Base-by-base conservation (phyloP, 2,113 vertebrate species). In the Euleptes europaea region DNA sequence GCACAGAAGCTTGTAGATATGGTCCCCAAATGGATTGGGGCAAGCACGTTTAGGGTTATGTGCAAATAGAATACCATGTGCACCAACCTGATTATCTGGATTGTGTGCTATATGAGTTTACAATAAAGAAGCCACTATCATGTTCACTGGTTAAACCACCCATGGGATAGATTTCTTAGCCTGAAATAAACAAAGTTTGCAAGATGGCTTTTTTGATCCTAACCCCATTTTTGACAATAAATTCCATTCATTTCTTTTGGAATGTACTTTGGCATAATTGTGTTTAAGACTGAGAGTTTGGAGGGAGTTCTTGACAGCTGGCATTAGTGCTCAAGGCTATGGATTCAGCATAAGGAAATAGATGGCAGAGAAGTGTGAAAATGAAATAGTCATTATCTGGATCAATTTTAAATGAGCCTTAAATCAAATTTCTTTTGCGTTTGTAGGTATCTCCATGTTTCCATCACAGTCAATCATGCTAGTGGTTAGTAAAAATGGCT, bases 201-300 rank as follows among this genome's bases (percentile, higher is more conserved):
- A 81, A 47, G 79, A 54, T 26, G 1, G 12, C 47, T 38, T 47
- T 81, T 70, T 54, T 81, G 69, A 71, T 71, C 47, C 40, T 35
- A 69, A 69, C 67, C 65, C 51, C 47, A 70, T 81, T 70, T 69
- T 17, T 38, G 38, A 51, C 44, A 81, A 81, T 80, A 67, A 47
- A 80, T 80, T 42, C 40, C 67, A 33, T 81, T 81, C 44, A 51
- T 81, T 81, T 81, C 66, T 44, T 51, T 6, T 70, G 65, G 79
- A 51, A 81, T 23, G 49, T 70, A 51, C 15, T 81, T 81, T 81
- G 66, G 79, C 66, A 38, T 54, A 80, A 80, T 66, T 51, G n/a
- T 70, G 79, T 44, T 69, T 49, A 69, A 47, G 49, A 21, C 60
- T 63, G 44, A 21, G 33, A 21, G 5, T n/a, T 70, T 47, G 51